These are phyloP conservation scores for Drosophila carrolli DNA, from an alignment of 1,140 invertebrate genomes.

Conservation along the genomic window DNA sequence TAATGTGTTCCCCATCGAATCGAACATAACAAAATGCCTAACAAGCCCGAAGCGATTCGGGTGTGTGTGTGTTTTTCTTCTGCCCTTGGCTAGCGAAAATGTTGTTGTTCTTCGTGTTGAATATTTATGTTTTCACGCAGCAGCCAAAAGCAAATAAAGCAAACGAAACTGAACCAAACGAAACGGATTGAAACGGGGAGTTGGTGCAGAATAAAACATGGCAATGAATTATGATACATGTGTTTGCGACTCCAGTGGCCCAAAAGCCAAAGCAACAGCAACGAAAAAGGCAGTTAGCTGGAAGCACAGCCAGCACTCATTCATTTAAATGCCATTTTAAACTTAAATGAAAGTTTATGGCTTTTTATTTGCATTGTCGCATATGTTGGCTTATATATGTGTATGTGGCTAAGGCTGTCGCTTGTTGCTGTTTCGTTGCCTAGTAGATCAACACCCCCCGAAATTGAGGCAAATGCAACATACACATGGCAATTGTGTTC, in stretches of 20 bases:
- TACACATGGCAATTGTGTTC: slow-evolving; percentile 18
- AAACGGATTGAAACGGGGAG: slow-evolving; percentile 22
- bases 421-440: slow-evolving; percentile 24
- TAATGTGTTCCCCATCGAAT: slow-evolving; percentile 22
- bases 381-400: slow-evolving; percentile 40
- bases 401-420: slow-evolving; percentile 43
- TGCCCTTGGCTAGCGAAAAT: slow-evolving; percentile 46
- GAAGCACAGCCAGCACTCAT: slow-evolving; percentile 65
- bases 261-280: slow-evolving; percentile 26
- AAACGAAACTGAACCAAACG: slow-evolving; percentile 26
- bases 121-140: slow-evolving; percentile 78
- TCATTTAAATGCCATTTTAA: slow-evolving; percentile 84
- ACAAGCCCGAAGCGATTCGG: slow-evolving; percentile 47
- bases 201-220: slow-evolving; percentile 78
- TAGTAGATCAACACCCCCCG: slow-evolving; percentile 63
- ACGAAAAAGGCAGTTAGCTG: slow-evolving; percentile 30
- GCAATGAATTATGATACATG: slow-evolving; percentile 84
- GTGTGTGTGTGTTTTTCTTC: neutral
- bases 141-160: slow-evolving; percentile 64
- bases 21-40: slow-evolving; percentile 53
- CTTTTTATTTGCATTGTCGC: slow-evolving; percentile 79
- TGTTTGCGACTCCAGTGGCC: slow-evolving; percentile 61
- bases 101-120: slow-evolving; percentile 44
- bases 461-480: slow-evolving; percentile 43
- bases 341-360: slow-evolving; percentile 84